A percentile compares a stretch with the other conserved stretches of the same genome.
Evolutionary conservation across 92 coral and sea anemone species (phyloP).

Genomic region (Muricea muricata): DNA sequence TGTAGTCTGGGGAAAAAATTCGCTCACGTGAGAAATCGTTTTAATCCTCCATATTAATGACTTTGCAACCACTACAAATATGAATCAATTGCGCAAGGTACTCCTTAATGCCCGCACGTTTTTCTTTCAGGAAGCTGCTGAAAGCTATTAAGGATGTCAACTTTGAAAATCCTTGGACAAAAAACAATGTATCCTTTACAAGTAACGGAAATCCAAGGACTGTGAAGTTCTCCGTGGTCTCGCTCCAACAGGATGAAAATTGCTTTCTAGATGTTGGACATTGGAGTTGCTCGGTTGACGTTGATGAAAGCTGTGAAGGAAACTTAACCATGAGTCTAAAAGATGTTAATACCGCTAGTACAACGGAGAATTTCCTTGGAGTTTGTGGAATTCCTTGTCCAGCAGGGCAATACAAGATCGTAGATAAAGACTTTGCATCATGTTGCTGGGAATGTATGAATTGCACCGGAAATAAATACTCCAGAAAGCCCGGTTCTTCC

Average conservation of each 20-base stretch:
- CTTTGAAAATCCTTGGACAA: constrained; percentile 4
- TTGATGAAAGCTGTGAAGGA: neutral
- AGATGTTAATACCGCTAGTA: neutral
- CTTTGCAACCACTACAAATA: too few relatives aligned
- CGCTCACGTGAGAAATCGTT: too few relatives aligned
- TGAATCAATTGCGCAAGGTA: too few relatives aligned
- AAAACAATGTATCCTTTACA: constrained; percentile 13
- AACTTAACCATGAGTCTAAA: neutral
- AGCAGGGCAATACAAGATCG: constrained; percentile 21
- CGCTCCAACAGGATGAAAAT: neutral
- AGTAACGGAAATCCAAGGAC: constrained; percentile 6
- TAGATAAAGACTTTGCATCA: constrained; percentile 7
- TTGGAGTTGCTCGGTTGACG: neutral
- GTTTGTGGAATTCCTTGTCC: constrained; percentile 4
- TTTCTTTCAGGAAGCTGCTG: constrained; percentile 1
- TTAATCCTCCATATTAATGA: too few relatives aligned
- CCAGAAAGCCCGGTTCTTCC: constrained; percentile 73
- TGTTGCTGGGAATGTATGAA: constrained; percentile 90
- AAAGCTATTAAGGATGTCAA: constrained; percentile 11
- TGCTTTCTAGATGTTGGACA: constrained; percentile 8
- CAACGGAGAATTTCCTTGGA: neutral
- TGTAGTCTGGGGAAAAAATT: too few relatives aligned
- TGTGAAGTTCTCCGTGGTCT: neutral
- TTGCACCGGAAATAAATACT: constrained; percentile 76
- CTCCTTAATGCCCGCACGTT: too few relatives aligned